A percentile compares a stretch with the other conserved stretches of the same genome.
phyloP scores from a whole-genome alignment of 2,113 vertebrate genomes.

The Vidua macroura region DNA sequence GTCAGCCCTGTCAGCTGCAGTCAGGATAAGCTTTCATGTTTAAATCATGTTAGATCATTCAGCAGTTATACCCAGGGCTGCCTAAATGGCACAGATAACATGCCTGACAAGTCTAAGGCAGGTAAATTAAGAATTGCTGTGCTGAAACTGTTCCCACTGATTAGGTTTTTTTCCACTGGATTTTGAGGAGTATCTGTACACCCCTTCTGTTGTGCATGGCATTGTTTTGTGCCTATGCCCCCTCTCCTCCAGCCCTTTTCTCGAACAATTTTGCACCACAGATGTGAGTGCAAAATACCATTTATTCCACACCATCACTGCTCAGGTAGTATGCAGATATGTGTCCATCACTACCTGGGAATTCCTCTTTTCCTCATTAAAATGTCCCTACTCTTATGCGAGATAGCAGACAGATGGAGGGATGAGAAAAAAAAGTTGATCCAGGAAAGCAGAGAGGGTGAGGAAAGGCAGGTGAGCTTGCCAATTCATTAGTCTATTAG shows the following conservation, averaged over 20 bases:
- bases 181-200: neutral
- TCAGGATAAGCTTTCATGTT: constrained; percentile 10
- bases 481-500: neutral
- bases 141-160: neutral
- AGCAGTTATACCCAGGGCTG: neutral
- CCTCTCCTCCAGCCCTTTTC: neutral
- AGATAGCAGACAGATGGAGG: neutral
- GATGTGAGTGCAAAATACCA: neutral
- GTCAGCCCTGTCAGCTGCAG: neutral
- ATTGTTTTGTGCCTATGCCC: neutral
- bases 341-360: neutral
- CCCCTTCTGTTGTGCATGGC: neutral
- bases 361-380: neutral
- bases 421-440: neutral
- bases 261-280: neutral
- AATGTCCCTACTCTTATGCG: neutral
- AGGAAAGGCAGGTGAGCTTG: neutral
- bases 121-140: neutral
- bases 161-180: neutral
- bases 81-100: neutral
- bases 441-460: neutral
- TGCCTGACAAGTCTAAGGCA: neutral
- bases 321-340: neutral
- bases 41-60: neutral
- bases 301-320: neutral